Base-by-base conservation (phyloP, 2,888 invertebrate genomes). In the Athalia rosae region DNA sequence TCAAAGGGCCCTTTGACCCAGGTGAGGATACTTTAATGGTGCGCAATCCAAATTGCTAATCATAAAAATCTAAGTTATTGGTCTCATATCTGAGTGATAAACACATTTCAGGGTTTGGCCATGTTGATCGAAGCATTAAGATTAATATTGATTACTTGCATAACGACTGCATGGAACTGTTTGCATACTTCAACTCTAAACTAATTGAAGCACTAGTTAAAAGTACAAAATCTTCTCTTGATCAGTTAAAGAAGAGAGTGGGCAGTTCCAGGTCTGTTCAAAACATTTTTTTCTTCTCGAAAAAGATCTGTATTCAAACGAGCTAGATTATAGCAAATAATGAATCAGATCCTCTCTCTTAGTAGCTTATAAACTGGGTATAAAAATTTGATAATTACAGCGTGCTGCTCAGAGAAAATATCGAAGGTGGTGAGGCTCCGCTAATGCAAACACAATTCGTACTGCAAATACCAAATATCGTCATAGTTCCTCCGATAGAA, bases 161-260 rank as follows among this genome's bases (percentile, higher is more conserved):
- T 64, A 94, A 93, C 73, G 95, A 96, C 86, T 95, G 95, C 84
- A 94, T 95, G 87, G 96, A 97, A 86, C 90, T 97, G 69, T 96
- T 95, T 87, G 94, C 94, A 0, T 94, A 94, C 87, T 96, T 96
- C 85, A 95, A 96, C 82, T 93, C 93, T 74, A 95, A 94, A 89
- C 92, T 95, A 80, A 90, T 95, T 50, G 94, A 95, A 79, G 90
- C 95, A 3, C 90, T 97, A 28, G 94, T 95, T 9, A 95, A 94
- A 84, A 93, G 94, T 76, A 95, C 96, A 0, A 94, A 94, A 86
- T 90, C 91, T 63, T 95, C 96, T 11, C 90, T 97, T 79, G 96
- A 96, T 85, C 88, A 92, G 79, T 90, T 97, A 50, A 93, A 95
- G 80, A 93, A 92, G 83, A 90, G 94, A 82, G 91, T 92, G 9